Evolutionary conservation across 1,140 invertebrate species (phyloP).

Genomic region (Drosophila simulans): DNA sequence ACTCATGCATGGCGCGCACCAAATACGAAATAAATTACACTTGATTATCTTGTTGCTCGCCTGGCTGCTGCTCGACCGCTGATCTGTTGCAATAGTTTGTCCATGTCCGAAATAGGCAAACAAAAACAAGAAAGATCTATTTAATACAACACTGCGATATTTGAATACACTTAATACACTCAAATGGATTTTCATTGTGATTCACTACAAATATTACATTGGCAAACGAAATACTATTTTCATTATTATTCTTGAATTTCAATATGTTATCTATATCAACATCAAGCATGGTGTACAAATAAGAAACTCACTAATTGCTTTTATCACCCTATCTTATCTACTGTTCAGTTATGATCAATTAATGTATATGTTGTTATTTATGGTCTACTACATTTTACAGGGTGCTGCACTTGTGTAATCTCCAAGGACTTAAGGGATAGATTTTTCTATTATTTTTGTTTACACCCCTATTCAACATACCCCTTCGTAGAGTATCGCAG

Average conservation of each 20-base stretch:
- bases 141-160: background rate
- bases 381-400: background rate
- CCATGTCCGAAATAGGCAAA: slow-evolving; percentile 53
- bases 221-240: too few species aligned
- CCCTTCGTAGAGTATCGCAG: background rate
- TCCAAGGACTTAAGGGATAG: background rate
- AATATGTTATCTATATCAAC: background rate
- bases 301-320: background rate
- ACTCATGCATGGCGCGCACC: slow-evolving; percentile 75
- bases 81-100: slow-evolving; percentile 56
- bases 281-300: background rate
- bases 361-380: background rate
- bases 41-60: slow-evolving; percentile 83
- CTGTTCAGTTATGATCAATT: background rate
- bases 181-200: background rate
- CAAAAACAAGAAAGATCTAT: slow-evolving; percentile 65
- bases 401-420: background rate
- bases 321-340: slow-evolving; percentile 1
- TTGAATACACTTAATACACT: slow-evolving; percentile 4
- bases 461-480: too few species aligned
- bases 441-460: background rate
- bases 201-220: too few species aligned
- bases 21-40: slow-evolving; percentile 84
- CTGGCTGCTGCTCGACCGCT: slow-evolving; percentile 50
- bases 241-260: too few species aligned